A percentile compares a stretch with the other conserved stretches of the same genome.
These are phyloP conservation scores for Bombus superbus DNA, from an alignment of 1,140 invertebrate genomes.

Conservation along the genomic window DNA sequence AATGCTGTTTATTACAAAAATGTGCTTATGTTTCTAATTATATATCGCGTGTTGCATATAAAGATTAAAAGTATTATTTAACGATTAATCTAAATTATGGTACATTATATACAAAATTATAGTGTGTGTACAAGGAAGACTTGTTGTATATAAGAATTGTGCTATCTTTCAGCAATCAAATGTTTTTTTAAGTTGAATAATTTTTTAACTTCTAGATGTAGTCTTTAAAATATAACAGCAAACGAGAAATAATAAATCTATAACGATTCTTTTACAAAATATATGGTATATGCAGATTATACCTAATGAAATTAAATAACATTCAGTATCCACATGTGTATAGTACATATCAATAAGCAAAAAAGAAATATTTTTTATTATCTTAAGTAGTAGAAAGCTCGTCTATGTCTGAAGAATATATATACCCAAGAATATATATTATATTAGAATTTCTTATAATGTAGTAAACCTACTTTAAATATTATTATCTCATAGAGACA, in stretches of 20 bases:
- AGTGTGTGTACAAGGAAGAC: constrained; percentile 34
- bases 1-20: constrained; percentile 30
- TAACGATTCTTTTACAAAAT: background rate
- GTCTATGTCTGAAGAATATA: background rate
- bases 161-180: constrained; percentile 8
- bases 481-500: constrained; percentile 27
- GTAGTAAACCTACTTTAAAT: constrained; percentile 29
- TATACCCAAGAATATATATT: constrained; percentile 18
- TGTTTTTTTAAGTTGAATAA: background rate
- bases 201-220: background rate
- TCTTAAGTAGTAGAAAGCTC: background rate
- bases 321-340: background rate
- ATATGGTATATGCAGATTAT: background rate
- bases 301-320: background rate
- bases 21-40: constrained; percentile 20
- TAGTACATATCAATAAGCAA: background rate
- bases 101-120: constrained; percentile 51
- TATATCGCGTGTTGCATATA: constrained; percentile 9
- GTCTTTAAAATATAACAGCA: background rate
- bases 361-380: background rate
- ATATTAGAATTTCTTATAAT: background rate
- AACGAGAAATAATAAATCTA: background rate
- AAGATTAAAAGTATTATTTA: constrained; percentile 15
- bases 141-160: constrained; percentile 35
- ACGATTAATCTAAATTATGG: constrained; percentile 18